Evolutionary conservation across 2,888 invertebrate species (phyloP).

Genomic region (Cremastinae sp.): DNA sequence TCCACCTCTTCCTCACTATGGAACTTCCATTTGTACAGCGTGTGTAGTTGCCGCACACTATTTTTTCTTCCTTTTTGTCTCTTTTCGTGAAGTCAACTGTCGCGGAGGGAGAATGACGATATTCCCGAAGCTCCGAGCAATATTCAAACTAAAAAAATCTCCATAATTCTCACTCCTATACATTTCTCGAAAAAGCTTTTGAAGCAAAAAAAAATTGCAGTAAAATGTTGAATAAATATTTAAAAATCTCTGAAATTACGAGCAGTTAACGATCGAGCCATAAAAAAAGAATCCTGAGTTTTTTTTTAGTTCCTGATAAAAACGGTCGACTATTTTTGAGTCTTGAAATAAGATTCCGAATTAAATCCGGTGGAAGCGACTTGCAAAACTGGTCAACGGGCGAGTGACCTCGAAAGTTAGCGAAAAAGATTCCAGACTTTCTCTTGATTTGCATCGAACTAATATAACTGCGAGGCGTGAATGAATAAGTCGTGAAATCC

Average conservation of each 20-base stretch:
- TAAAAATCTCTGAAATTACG: no score
- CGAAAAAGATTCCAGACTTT: constrained; percentile 31
- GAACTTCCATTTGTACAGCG: no score
- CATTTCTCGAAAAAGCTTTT: not conserved
- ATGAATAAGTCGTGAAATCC: constrained; percentile 1
- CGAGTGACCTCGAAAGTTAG: constrained; percentile 28
- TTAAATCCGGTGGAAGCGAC: constrained; percentile 7
- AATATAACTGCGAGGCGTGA: not conserved
- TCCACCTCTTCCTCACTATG: no score
- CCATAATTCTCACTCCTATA: not conserved
- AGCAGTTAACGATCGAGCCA: no score
- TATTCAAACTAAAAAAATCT: constrained; percentile 19
- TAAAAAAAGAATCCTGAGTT: no score
- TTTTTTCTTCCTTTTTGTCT: constrained; percentile 21
- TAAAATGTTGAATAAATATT: no score
- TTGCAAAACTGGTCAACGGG: constrained; percentile 4
- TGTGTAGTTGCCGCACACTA: no score
- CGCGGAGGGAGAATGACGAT: not conserved
- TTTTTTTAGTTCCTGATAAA: no score
- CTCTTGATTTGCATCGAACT: constrained; percentile 23
- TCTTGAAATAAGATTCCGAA: not conserved
- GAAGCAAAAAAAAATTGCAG: no score
- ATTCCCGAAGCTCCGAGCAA: constrained; percentile 24
- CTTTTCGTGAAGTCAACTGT: constrained; percentile 31
- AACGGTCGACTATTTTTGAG: not conserved